Percentiles rank a stretch among this genome's conserved stretches.
These are phyloP conservation scores for Rhodinocichla rosea DNA, from an alignment of 2,113 vertebrate genomes.

Conservation along the genomic window DNA sequence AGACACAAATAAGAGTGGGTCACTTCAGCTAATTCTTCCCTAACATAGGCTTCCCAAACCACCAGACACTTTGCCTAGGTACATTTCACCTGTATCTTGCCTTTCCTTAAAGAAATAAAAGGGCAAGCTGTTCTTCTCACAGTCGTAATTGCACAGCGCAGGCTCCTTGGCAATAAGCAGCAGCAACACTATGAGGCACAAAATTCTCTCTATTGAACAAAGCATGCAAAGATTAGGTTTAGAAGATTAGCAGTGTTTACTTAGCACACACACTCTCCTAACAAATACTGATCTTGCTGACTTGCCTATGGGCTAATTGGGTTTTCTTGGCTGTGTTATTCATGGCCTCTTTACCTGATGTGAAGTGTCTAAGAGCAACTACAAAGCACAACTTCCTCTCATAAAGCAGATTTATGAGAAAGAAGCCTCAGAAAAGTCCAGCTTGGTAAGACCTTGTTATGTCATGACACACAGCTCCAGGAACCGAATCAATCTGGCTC, in stretches of 20 bases:
- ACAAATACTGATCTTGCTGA: not conserved
- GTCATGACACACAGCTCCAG: not conserved
- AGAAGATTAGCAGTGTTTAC: not conserved
- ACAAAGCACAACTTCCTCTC: not conserved
- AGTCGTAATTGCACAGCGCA: not conserved
- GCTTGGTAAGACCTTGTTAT: not conserved
- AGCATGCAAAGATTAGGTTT: not conserved
- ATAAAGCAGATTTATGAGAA: not conserved
- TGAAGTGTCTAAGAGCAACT: not conserved
- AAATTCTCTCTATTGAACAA: not conserved
- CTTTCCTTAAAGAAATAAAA: not conserved
- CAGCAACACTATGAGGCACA: not conserved
- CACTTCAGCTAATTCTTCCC: constrained; percentile 24
- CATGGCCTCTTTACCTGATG: not conserved
- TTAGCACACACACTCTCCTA: not conserved
- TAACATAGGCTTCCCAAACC: constrained; percentile 77
- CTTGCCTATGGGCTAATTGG: not conserved
- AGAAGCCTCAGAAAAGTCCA: not conserved
- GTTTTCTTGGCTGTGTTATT: not conserved
- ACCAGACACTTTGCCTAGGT: constrained; percentile 70
- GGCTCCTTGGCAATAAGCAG: not conserved
- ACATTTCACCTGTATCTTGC: not conserved
- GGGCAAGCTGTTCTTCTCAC: not conserved
- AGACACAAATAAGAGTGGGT: not conserved
- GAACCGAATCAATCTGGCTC: not conserved